A percentile compares a stretch with the other conserved stretches of the same genome.
These are phyloP conservation scores for Trilocha varians DNA, from an alignment of 2,888 invertebrate species.

Conservation along the genomic window DNA sequence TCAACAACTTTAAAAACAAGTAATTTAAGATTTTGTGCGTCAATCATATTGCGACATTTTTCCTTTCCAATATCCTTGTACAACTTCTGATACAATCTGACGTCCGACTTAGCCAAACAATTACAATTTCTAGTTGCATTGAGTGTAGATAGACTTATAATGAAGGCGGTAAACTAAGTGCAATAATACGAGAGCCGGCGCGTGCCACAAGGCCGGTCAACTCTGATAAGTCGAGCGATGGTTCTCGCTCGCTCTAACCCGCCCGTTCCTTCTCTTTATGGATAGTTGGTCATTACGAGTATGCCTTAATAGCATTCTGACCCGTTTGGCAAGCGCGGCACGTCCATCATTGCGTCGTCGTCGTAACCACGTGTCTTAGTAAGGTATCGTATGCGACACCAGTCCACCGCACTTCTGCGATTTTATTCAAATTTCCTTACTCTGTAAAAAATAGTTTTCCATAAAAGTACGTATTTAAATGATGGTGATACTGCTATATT, in stretches of 20 bases:
- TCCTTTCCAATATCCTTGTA: conserved; percentile 1
- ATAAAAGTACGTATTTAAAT: conserved; percentile 26
- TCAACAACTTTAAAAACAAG: too few relatives aligned
- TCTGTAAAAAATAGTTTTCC: conserved; percentile 33
- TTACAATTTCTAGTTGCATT: conserved; percentile 14
- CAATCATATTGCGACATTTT: conserved; percentile 10
- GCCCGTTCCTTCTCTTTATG: conserved; percentile 32
- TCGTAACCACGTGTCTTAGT: conserved; percentile 40
- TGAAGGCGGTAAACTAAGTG: conserved; percentile 54
- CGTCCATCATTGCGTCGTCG: conserved; percentile 42
- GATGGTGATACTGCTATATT: too few relatives aligned
- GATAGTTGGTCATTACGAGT: conserved; percentile 38
- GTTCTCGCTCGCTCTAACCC: conserved; percentile 40
- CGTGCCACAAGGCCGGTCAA: conserved; percentile 69
- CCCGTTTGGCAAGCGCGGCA: conserved; percentile 35
- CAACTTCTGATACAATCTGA: neutral
- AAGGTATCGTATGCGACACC: conserved; percentile 40
- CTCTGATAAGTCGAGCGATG: conserved; percentile 38
- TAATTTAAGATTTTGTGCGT: too few relatives aligned
- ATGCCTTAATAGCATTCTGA: conserved; percentile 38
- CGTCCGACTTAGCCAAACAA: neutral
- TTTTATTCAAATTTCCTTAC: conserved; percentile 45
- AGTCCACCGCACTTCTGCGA: conserved; percentile 55
- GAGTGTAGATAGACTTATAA: conserved; percentile 31
- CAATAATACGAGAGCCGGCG: conserved; percentile 43